Percentiles rank a stretch among this genome's conserved stretches.
These are phyloP conservation scores for Stomatorhinus ivindoensis DNA, from an alignment of 2,113 vertebrate species.

Conservation along the genomic window DNA sequence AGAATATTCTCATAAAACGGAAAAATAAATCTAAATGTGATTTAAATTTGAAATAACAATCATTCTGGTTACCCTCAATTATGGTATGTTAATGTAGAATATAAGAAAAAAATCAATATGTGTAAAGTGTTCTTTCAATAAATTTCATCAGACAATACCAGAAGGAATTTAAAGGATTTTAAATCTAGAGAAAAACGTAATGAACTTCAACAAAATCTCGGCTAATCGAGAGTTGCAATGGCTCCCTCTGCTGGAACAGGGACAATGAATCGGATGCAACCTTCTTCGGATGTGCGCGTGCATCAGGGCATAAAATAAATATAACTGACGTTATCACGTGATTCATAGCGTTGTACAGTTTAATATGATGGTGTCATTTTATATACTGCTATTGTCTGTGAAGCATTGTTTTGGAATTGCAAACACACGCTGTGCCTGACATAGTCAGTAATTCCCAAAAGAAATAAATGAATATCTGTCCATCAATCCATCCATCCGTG, in stretches of 20 bases:
- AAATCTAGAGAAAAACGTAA: background rate
- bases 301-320: background rate
- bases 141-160: background rate
- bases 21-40: background rate
- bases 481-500: background rate
- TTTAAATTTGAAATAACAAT: background rate
- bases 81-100: background rate
- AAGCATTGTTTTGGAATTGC: background rate
- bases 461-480: background rate
- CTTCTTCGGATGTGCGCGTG: background rate
- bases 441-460: background rate
- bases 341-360: background rate
- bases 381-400: background rate
- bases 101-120: background rate
- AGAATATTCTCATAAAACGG: background rate
- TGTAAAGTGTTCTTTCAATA: slow-evolving; percentile 9
- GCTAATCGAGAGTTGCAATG: slow-evolving; percentile 42
- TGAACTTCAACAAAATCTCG: background rate
- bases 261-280: background rate
- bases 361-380: background rate
- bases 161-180: background rate
- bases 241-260: slow-evolving; percentile 61
- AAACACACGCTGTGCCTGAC: background rate
- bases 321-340: background rate
- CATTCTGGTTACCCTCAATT: background rate